Evolutionary conservation across 2,888 invertebrate species (phyloP).

Genomic region (Petrophora chlorosata): DNA sequence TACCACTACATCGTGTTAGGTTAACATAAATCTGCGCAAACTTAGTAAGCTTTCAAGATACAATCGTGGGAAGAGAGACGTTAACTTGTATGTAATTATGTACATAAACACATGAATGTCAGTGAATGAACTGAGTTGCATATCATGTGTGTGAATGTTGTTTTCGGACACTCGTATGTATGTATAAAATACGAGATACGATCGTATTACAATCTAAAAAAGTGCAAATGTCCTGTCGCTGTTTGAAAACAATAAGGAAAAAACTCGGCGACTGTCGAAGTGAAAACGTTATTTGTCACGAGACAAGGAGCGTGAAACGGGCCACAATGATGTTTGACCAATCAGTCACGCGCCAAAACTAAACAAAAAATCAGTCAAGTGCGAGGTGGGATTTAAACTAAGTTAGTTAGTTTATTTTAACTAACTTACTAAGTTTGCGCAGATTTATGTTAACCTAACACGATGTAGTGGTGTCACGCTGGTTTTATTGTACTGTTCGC

Average conservation of each 20-base stretch:
- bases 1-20: slow-evolving; percentile 43
- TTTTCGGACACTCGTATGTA: slow-evolving; percentile 32
- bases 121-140: slow-evolving; percentile 60
- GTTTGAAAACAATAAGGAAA: slow-evolving; percentile 30
- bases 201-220: slow-evolving; percentile 31
- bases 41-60: slow-evolving; percentile 61
- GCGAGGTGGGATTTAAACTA: slow-evolving; percentile 29
- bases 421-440: slow-evolving; percentile 59
- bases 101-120: slow-evolving; percentile 66
- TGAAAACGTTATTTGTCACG: slow-evolving; percentile 60
- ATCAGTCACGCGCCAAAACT: slow-evolving; percentile 53
- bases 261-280: slow-evolving; percentile 37
- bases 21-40: slow-evolving; percentile 66
- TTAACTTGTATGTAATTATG: slow-evolving; percentile 70
- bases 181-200: no score
- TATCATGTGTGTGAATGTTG: slow-evolving; percentile 52
- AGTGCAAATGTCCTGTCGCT: slow-evolving; percentile 24
- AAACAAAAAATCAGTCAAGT: slow-evolving; percentile 49
- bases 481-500: slow-evolving; percentile 38
- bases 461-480: slow-evolving; percentile 33
- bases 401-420: no score
- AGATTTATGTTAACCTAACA: slow-evolving; percentile 63
- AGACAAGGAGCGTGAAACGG: slow-evolving; percentile 61
- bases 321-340: slow-evolving; percentile 57
- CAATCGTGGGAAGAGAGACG: slow-evolving; percentile 75